Evolutionary conservation across 2,888 invertebrate genomes (phyloP).

Genomic region (Caradrina clavipalpis): DNA sequence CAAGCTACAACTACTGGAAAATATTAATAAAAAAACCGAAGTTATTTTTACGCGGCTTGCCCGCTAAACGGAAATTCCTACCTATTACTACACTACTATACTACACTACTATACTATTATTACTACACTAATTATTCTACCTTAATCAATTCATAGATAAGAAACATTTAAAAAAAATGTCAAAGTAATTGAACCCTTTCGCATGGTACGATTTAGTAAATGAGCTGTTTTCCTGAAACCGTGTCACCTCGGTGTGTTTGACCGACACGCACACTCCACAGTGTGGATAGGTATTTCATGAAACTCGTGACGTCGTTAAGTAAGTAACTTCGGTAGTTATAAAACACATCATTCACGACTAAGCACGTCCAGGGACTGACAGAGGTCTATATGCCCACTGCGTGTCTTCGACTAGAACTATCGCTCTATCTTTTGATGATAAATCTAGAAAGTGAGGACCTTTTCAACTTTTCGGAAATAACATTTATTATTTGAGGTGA

Average conservation of each 20-base stretch:
- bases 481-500: no score
- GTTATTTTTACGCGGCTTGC: neutral
- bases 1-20: neutral
- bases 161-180: neutral
- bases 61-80: no score
- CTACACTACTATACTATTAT: no score
- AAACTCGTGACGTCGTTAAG: conserved; percentile 9
- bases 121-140: no score
- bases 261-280: conserved; percentile 31
- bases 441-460: neutral
- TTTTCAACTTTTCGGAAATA: neutral
- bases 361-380: neutral
- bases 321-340: neutral
- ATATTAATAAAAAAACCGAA: neutral
- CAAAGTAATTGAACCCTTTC: conserved; percentile 15
- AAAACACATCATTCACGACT: neutral
- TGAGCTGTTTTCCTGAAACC: conserved; percentile 25
- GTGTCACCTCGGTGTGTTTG: conserved; percentile 16
- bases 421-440: neutral
- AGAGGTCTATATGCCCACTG: neutral
- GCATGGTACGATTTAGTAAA: conserved; percentile 17
- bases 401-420: neutral
- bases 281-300: neutral
- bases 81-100: no score
- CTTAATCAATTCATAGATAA: neutral